Evolutionary conservation across 2,113 vertebrate species (phyloP).

Genomic region (Tamias sibiricus): DNA sequence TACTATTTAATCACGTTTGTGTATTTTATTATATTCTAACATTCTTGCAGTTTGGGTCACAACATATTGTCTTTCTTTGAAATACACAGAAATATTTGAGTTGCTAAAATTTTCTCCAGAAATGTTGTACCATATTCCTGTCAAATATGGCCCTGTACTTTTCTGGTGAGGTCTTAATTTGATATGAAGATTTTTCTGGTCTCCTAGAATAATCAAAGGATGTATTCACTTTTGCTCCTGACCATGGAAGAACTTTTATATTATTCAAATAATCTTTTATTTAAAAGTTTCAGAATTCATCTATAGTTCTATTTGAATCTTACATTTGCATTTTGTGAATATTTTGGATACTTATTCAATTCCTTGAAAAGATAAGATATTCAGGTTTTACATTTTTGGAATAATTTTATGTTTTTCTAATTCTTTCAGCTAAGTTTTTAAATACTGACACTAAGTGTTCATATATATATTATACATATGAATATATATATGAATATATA

Average conservation of each 20-base stretch:
- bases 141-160: neutral
- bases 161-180: neutral
- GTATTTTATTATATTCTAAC: neutral
- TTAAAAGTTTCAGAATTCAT: neutral
- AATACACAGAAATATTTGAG: neutral
- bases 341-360: neutral
- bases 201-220: neutral
- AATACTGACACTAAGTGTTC: neutral
- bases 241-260: neutral
- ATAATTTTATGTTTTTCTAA: no score
- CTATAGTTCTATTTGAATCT: neutral
- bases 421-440: no score
- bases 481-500: no score
- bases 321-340: neutral
- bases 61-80: neutral
- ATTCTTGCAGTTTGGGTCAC: neutral
- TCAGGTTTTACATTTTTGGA: no score
- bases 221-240: neutral
- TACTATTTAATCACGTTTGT: neutral
- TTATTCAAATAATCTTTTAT: neutral
- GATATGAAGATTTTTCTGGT: neutral
- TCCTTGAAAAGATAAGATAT: neutral
- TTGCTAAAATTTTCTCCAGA: neutral
- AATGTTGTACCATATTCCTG: neutral
- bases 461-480: neutral